A percentile compares a stretch with the other conserved stretches of the same genome.
phyloP scores from a whole-genome alignment of 2,113 vertebrate species.

The Crotalus tigris region DNA sequence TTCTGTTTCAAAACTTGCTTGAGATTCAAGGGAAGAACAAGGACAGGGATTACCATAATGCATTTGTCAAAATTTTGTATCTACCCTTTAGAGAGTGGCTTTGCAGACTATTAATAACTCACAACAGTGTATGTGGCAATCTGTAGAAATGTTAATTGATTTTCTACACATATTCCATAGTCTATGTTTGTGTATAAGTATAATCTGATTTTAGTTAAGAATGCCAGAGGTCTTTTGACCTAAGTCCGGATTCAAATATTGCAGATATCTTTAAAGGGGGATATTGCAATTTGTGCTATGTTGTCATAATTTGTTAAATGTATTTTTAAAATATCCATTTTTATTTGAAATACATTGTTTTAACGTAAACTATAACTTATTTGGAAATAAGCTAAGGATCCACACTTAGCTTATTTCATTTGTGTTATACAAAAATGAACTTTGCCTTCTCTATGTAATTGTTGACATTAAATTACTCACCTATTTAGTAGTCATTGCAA shows the following conservation, averaged over 20 bases:
- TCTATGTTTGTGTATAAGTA: constrained; percentile 5
- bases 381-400: constrained; percentile 27
- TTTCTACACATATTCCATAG: not conserved
- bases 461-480: constrained; percentile 1
- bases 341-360: constrained; percentile 42
- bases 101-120: constrained; percentile 28
- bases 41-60: constrained; percentile 39
- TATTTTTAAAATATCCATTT: constrained; percentile 43
- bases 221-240: constrained; percentile 19
- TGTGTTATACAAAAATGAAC: constrained; percentile 30
- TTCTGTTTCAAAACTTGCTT: constrained; percentile 44
- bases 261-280: constrained; percentile 19
- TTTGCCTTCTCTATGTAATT: constrained; percentile 4
- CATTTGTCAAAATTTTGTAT: constrained; percentile 29
- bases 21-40: constrained; percentile 50
- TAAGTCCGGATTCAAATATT: not conserved
- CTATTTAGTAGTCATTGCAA: not conserved
- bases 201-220: constrained; percentile 16
- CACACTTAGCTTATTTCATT: too few species aligned
- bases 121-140: constrained; percentile 4
- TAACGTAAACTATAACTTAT: constrained; percentile 20
- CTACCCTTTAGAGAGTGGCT: constrained; percentile 56
- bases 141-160: constrained; percentile 14
- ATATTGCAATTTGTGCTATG: not conserved
- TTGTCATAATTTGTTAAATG: constrained; percentile 42